phyloP scores from a whole-genome alignment of 2,113 vertebrate genomes.

The Ammospiza caudacuta region DNA sequence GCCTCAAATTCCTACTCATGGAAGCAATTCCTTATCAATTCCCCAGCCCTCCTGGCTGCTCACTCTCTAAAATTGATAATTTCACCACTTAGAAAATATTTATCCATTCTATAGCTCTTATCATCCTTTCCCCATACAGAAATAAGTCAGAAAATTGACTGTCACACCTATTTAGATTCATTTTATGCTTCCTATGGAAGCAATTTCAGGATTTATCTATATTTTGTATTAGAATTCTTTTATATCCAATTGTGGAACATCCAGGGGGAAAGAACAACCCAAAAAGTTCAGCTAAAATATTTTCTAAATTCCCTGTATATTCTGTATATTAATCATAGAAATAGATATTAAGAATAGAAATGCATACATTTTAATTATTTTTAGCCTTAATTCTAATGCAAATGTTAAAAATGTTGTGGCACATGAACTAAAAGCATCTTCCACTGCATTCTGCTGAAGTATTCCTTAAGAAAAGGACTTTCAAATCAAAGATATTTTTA shows the following conservation, averaged over 20 bases:
- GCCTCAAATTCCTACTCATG: neutral
- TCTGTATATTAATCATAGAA: neutral
- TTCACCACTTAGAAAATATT: neutral
- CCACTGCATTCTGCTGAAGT: neutral
- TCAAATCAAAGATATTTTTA: neutral
- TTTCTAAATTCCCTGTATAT: accelerated
- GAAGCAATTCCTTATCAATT: neutral
- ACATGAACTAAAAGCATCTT: neutral
- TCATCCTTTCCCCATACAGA: neutral
- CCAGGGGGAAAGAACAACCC: neutral
- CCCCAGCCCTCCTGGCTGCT: neutral
- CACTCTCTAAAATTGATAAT: neutral
- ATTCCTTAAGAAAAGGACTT: neutral
- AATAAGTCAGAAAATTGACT: neutral
- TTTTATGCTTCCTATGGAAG: neutral
- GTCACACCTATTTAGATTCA: neutral
- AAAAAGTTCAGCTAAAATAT: neutral
- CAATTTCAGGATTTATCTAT: neutral
- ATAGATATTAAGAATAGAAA: neutral
- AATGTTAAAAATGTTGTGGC: neutral
- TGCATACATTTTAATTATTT: neutral
- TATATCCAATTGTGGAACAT: neutral
- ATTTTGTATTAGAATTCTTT: neutral
- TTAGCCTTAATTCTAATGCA: neutral
- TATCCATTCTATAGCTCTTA: neutral